A percentile compares a stretch with the other conserved stretches of the same genome.
These are phyloP conservation scores for Ceratina calcarata DNA, from an alignment of 1,140 invertebrate species.

Conservation along the genomic window DNA sequence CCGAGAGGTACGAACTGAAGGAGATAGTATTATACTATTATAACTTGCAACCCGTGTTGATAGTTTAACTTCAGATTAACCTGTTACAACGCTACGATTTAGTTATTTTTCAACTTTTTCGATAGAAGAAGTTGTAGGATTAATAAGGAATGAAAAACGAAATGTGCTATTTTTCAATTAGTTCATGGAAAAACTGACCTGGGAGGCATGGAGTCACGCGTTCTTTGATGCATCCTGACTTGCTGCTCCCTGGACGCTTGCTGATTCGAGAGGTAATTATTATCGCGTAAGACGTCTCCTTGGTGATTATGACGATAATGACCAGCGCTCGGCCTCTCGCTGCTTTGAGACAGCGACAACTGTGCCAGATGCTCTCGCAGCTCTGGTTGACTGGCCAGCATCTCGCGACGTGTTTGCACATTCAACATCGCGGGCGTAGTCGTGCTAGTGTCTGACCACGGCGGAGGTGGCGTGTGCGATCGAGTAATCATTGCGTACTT, in stretches of 20 bases:
- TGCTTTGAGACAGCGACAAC: conserved; percentile 61
- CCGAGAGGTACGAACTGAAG: neutral
- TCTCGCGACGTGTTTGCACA: conserved; percentile 67
- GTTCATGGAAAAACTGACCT: conserved; percentile 65
- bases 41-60: neutral
- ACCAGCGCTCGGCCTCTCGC: conserved; percentile 60
- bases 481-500: conserved; percentile 74
- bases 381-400: conserved; percentile 70
- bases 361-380: conserved; percentile 72
- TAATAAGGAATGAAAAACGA: neutral
- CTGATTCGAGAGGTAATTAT: conserved; percentile 53
- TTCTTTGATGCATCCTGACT: conserved; percentile 65
- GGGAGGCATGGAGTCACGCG: conserved; percentile 71
- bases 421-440: conserved; percentile 36
- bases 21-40: neutral
- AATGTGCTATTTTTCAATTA: neutral
- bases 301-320: conserved; percentile 53
- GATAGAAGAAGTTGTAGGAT: neutral
- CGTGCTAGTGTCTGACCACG: conserved; percentile 73
- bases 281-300: conserved; percentile 54
- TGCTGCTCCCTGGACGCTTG: conserved; percentile 64
- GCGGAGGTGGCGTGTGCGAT: conserved; percentile 77
- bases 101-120: neutral
- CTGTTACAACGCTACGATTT: neutral
- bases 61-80: neutral